Base-by-base conservation (phyloP, 2,888 invertebrate species). In the Apoderus coryli region DNA sequence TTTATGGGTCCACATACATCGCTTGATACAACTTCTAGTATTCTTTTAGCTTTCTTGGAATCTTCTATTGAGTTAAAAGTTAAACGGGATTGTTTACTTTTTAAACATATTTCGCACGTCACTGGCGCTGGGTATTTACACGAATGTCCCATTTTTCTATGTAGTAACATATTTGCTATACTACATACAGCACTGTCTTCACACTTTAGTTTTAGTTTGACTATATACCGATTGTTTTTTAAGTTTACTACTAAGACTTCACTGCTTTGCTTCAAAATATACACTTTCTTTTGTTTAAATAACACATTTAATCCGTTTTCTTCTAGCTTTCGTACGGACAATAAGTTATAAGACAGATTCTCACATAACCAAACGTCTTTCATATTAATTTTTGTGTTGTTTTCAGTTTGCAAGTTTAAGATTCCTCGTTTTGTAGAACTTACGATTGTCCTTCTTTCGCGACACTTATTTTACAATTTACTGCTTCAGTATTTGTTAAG, bases 61-160 rank as follows among this genome's bases (percentile, higher is more conserved):
- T 7, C 19, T 7, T 19, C 9, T 7, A 9, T 9, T 9, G 19
- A 19, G 19, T 15, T 4, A 10, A 7, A 10, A 5, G 16, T 22
- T 13, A 15, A 11, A 13, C 23, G 28, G 2, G 19, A 28, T 23
- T 39, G 32, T 22, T 40, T 38, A 3, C 25, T 27, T 29, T 37
- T 30, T 10, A 42, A 14, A 36, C 41, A 44, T 5, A 41, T 25
- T 30, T 45, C 41, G 38, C 44, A 45, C 10, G 38, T 10, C 13
- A 14, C 16, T 19, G 22, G 22, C 16, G 35, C 14, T 24, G 34
- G 35, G 36, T 33, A 44, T 15, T 24, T 27, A 10, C 33, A 37
- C 5, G 43, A 45, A 34, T 46, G 44, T 3, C 43, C 42, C 42
- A 45, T 43, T 40, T 33, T 34, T 34, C 40, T 39, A 30, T 46